Percentiles rank a stretch among this genome's conserved stretches.
phyloP scores from a whole-genome alignment of 2,113 vertebrate genomes.

The Ceyx cyanopectus region DNA sequence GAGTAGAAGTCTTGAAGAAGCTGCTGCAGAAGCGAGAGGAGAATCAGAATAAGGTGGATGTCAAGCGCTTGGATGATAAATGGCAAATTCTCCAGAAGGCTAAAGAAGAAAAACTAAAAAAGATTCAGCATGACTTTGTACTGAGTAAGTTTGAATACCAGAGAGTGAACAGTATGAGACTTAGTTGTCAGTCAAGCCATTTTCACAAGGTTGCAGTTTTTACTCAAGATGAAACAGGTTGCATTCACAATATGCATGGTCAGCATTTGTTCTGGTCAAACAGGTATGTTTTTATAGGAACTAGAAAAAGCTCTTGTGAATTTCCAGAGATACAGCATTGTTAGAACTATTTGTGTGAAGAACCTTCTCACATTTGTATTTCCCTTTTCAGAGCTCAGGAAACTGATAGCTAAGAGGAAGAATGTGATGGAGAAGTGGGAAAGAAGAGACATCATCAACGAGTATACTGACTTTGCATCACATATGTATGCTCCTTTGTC shows the following conservation, averaged over 20 bases:
- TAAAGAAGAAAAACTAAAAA: constrained; percentile 77
- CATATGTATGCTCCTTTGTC: constrained; percentile 76
- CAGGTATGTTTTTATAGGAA: background rate
- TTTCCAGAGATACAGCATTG: background rate
- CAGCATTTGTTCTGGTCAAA: background rate
- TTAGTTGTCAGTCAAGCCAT: background rate
- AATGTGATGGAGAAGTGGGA: constrained; percentile 81
- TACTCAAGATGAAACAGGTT: background rate
- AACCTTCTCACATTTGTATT: background rate
- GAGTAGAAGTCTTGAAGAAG: constrained; percentile 80
- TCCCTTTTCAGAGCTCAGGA: constrained; percentile 84
- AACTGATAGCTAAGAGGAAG: constrained; percentile 78
- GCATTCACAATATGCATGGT: background rate
- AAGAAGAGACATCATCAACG: constrained; percentile 76
- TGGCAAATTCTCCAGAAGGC: constrained; percentile 77
- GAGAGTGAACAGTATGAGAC: background rate
- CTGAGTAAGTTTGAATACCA: constrained; percentile 66
- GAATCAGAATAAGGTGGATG: constrained; percentile 72
- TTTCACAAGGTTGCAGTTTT: background rate
- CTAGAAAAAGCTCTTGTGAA: background rate
- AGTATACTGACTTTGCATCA: constrained; percentile 79
- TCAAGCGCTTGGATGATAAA: constrained; percentile 68
- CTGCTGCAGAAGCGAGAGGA: constrained; percentile 77
- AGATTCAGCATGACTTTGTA: constrained; percentile 75
- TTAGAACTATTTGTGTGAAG: background rate